Percentiles rank a stretch among this genome's conserved stretches.
Evolutionary conservation across 2,113 vertebrate species (phyloP).

Genomic region (Pogona vitticeps): DNA sequence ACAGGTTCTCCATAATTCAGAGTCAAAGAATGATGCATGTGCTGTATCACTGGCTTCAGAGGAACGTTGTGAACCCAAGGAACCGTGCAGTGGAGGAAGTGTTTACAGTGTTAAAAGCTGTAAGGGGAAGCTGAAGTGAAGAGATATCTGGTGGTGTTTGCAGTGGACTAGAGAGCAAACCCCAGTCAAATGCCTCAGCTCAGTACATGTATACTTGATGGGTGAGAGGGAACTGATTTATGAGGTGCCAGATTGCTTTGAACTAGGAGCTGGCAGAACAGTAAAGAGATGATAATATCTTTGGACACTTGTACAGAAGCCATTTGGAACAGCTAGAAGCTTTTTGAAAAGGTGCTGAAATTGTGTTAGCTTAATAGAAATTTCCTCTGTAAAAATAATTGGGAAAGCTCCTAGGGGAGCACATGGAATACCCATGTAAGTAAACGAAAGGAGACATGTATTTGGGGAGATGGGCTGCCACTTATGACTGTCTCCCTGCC

Average conservation of each 20-base stretch:
- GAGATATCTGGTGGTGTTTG: neutral
- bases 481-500: neutral
- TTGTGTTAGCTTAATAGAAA: neutral
- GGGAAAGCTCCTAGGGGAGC: neutral
- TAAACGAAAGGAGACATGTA: neutral
- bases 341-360: constrained; percentile 2
- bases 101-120: neutral
- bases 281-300: constrained; percentile 17
- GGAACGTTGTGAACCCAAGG: neutral
- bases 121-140: neutral
- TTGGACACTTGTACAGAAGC: neutral
- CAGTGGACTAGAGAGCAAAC: neutral
- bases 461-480: neutral
- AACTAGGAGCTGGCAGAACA: constrained; percentile 1
- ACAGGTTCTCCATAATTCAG: neutral
- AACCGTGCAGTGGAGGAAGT: neutral
- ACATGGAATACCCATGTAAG: neutral
- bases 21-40: neutral
- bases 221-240: constrained; percentile 21
- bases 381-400: neutral
- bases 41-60: neutral
- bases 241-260: constrained; percentile 8
- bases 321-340: neutral
- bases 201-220: neutral
- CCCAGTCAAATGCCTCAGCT: neutral